Conservation (phyloP, 2,113 vertebrate genomes). For the Speoplatyrhinus poulsoni region DNA sequence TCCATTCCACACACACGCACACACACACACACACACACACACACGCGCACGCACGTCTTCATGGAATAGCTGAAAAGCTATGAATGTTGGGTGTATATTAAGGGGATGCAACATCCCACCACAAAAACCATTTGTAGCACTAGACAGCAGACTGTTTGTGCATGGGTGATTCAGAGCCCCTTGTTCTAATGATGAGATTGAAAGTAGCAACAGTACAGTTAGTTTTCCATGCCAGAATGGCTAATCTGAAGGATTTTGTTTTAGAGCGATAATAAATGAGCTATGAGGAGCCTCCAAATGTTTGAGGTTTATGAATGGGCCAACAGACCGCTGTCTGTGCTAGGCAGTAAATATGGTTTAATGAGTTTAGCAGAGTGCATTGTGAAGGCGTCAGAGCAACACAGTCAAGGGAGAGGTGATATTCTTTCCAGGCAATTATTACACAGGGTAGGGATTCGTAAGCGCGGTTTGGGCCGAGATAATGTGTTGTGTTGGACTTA, state of each 20-base stretch:
- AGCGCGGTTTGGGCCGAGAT: constrained; percentile 74
- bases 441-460: constrained; percentile 65
- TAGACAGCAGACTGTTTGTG: constrained; percentile 14
- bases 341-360: background rate
- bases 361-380: constrained; percentile 10
- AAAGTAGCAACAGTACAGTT: background rate
- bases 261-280: background rate
- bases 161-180: constrained; percentile 14
- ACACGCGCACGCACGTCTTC: constrained; percentile 11
- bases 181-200: constrained; percentile 14
- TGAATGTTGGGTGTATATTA: constrained; percentile 32
- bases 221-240: background rate
- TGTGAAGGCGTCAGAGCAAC: constrained; percentile 3
- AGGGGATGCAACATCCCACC: background rate
- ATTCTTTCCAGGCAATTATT: constrained; percentile 66
- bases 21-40: background rate
- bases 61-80: constrained; percentile 35
- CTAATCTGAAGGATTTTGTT: background rate
- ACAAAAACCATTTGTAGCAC: background rate
- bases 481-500: constrained; percentile 54
- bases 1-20: background rate
- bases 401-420: constrained; percentile 10
- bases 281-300: background rate
- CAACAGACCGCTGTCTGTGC: background rate
- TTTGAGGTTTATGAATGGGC: background rate